A percentile compares a stretch with the other conserved stretches of the same genome.
Conservation (phyloP, 2,888 invertebrate genomes). For the Aphidoletes aphidimyza region DNA sequence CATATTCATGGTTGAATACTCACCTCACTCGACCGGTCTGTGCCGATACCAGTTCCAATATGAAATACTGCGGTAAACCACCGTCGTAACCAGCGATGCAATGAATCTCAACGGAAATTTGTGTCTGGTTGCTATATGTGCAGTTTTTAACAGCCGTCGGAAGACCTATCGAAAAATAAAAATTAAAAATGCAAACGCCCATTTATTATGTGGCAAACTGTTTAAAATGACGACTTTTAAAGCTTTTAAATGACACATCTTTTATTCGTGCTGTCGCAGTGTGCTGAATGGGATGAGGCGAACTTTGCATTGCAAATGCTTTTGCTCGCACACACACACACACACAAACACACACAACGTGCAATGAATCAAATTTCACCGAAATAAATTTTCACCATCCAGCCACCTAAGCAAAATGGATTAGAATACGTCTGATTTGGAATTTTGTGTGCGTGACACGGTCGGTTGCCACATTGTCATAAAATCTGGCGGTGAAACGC, state of each 20-base stretch:
- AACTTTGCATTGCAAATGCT: conserved; percentile 5
- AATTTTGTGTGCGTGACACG: background rate
- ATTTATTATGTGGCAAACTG: background rate
- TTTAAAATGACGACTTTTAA: conserved; percentile 34
- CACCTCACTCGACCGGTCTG: conserved; percentile 62
- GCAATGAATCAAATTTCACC: conserved; percentile 39
- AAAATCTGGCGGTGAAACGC: no score
- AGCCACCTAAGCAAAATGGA: conserved; percentile 34
- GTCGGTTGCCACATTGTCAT: no score
- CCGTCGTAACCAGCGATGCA: conserved; percentile 89
- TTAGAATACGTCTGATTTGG: conserved; percentile 27
- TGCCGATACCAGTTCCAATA: conserved; percentile 77
- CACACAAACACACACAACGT: no score
- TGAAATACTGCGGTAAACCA: conserved; percentile 86
- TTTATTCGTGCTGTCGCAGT: no score
- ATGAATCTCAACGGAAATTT: conserved; percentile 82
- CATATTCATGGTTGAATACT: background rate
- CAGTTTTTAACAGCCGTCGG: conserved; percentile 89
- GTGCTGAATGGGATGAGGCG: no score
- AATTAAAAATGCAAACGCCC: background rate
- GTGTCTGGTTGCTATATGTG: conserved; percentile 84
- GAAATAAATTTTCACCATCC: background rate
- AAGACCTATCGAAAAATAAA: conserved; percentile 71
- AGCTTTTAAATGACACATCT: conserved; percentile 41
- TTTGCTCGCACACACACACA: no score